Base-by-base conservation (phyloP, 2,888 invertebrate genomes). In the Drosophila mercatorum region DNA sequence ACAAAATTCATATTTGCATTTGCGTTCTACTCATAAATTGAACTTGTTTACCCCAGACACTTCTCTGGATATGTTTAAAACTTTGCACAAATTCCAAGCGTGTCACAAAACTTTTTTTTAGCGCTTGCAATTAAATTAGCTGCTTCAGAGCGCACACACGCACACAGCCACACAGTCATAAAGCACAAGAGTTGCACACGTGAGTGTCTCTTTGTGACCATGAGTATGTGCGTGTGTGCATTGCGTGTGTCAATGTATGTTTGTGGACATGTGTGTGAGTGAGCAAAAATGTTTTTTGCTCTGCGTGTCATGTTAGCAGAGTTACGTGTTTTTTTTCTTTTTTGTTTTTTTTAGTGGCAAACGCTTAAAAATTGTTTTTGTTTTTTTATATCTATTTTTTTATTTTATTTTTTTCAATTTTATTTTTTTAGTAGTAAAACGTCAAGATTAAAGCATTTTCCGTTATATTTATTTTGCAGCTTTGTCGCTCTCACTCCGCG, bases 41-140 rank as follows among this genome's bases (percentile, higher is more conserved):
- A 44, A 41, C 46, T 67, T 78, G 69, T 73, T 79, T 63, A 46
- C 67, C 46, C 28, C 44, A 66, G 67, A 60, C 60, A 75, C 62
- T 47, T 62, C 55, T 14, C 52, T 31, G 36, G 49, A 67, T 70
- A 51, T 64, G 51, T 68, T 53, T 52, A 36, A 57, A 80, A 78
- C 65, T 85, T 85, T 80, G 60, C 44, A 47, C 44, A 74, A 77
- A 79, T 78, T 81, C 68, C 58, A 75, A 51, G 78, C 83, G 72
- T 83, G 80, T 68, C 69, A 63, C 76, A 75, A 62, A 85, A 84
- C 71, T 85, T 84, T 83, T 83, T 83, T 84, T 81, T 62, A 69
- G 68, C 66, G 68, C 61, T 75, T 61, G 74, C 83, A 86, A 86
- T 84, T 84, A 84, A 84, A 81, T 84, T 83, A 83, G 83, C 81